Evolutionary conservation across 2,888 invertebrate species (phyloP).

Genomic region (Cloeon dipterum): DNA sequence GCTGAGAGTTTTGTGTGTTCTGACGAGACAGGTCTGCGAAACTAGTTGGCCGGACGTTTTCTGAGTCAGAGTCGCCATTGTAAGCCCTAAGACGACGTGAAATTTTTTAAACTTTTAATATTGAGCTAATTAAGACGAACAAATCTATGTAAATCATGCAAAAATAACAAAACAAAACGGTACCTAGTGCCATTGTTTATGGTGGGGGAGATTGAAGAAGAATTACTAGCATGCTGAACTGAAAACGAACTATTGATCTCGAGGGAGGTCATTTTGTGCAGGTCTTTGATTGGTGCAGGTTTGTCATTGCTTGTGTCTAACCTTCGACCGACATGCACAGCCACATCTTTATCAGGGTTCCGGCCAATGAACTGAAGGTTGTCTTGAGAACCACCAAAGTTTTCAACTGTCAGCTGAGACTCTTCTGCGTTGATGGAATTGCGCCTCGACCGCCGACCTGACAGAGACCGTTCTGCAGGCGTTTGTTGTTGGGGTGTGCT

Average conservation of each 20-base stretch:
- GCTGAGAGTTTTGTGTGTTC: slow-evolving; percentile 21
- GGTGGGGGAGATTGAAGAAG: not conserved
- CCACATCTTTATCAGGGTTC: slow-evolving; percentile 56
- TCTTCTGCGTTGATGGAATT: slow-evolving; percentile 64
- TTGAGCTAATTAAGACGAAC: too few relatives aligned
- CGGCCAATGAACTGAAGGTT: slow-evolving; percentile 60
- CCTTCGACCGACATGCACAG: slow-evolving; percentile 20
- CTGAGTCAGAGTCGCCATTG: slow-evolving; percentile 1
- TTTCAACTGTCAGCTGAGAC: slow-evolving; percentile 69
- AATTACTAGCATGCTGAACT: not conserved
- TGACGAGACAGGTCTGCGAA: slow-evolving; percentile 46
- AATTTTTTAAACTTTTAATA: too few relatives aligned
- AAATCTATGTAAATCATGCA: too few relatives aligned
- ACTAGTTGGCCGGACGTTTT: slow-evolving; percentile 21
- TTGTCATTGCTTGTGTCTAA: slow-evolving; percentile 13
- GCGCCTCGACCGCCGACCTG: slow-evolving; percentile 60
- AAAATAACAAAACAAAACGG: not conserved
- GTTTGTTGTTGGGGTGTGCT: not conserved
- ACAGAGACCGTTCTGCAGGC: slow-evolving; percentile 25
- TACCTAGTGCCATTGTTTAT: not conserved
- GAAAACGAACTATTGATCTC: not conserved
- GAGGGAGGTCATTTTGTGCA: not conserved
- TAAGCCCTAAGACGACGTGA: too few relatives aligned
- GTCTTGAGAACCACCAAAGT: slow-evolving; percentile 82
- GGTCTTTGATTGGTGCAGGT: not conserved